Percentiles rank a stretch among this genome's conserved stretches.
Conservation (phyloP, 1,140 invertebrate species). For the Apis dorsata region DNA sequence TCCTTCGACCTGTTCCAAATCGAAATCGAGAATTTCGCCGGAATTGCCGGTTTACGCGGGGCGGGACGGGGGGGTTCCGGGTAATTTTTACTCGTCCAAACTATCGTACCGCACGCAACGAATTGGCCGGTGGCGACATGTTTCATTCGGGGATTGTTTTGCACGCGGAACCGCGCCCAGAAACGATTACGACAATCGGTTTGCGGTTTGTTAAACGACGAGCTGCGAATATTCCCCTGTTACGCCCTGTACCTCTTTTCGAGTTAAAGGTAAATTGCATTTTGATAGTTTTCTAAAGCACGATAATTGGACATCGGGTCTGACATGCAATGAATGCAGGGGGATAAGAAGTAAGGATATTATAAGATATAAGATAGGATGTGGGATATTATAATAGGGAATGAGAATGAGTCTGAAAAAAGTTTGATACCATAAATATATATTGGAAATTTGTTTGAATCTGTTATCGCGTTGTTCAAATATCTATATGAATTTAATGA, state of each 20-base stretch:
- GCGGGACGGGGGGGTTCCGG: too few species aligned
- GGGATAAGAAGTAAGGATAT: too few species aligned
- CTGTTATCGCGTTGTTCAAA: too few species aligned
- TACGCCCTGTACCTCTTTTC: background rate
- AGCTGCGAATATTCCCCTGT: background rate
- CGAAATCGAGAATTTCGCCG: background rate
- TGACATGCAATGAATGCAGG: too few species aligned
- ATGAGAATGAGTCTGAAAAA: too few species aligned
- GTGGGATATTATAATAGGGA: too few species aligned
- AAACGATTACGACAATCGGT: constrained; percentile 22
- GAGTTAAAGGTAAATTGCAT: background rate
- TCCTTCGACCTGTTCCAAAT: background rate
- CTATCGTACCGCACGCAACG: background rate
- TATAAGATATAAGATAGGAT: too few species aligned
- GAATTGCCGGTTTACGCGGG: background rate
- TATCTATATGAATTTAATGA: too few species aligned
- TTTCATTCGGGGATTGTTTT: constrained; percentile 24
- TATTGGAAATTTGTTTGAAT: too few species aligned
- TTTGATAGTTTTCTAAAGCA: too few species aligned
- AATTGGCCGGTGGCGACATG: constrained; percentile 8
- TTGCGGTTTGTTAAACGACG: background rate
- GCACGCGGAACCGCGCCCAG: background rate
- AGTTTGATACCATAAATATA: too few species aligned
- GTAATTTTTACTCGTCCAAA: constrained; percentile 8
- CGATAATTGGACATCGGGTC: background rate